Conservation (phyloP, 2,113 vertebrate genomes). For the Arenaria interpres region DNA sequence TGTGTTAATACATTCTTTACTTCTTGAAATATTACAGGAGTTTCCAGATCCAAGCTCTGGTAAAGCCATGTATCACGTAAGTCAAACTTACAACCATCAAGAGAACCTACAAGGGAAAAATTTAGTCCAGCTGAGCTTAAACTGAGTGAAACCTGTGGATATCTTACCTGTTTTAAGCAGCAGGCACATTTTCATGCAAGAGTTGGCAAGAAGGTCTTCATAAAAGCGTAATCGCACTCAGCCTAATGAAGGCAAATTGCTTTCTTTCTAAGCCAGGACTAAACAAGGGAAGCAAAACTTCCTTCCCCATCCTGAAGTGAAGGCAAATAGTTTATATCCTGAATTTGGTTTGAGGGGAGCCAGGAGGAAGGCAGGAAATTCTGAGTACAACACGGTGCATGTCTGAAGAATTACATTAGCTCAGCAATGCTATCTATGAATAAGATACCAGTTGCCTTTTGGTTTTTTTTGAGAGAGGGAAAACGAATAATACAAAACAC, state of each 20-base stretch:
- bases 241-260: not conserved
- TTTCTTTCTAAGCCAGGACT: not conserved
- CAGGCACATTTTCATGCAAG: constrained; percentile 68
- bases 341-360: not conserved
- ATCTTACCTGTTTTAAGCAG: constrained; percentile 74
- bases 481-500: not conserved
- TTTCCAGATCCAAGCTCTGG: constrained; percentile 47
- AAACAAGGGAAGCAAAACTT: constrained; percentile 19
- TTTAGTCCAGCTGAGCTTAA: not conserved
- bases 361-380: not conserved
- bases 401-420: not conserved
- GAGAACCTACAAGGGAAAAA: constrained; percentile 57
- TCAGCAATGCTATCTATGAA: not conserved
- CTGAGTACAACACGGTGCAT: not conserved
- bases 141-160: not conserved
- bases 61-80: not conserved
- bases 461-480: not conserved
- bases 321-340: not conserved
- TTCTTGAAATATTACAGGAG: not conserved
- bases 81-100: not conserved
- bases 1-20: constrained; percentile 49
- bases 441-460: not conserved
- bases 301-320: not conserved
- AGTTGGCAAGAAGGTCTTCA: constrained; percentile 19
- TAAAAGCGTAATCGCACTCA: not conserved